phyloP scores from a whole-genome alignment of 1,140 invertebrate genomes.

The Saccostrea glomerata region DNA sequence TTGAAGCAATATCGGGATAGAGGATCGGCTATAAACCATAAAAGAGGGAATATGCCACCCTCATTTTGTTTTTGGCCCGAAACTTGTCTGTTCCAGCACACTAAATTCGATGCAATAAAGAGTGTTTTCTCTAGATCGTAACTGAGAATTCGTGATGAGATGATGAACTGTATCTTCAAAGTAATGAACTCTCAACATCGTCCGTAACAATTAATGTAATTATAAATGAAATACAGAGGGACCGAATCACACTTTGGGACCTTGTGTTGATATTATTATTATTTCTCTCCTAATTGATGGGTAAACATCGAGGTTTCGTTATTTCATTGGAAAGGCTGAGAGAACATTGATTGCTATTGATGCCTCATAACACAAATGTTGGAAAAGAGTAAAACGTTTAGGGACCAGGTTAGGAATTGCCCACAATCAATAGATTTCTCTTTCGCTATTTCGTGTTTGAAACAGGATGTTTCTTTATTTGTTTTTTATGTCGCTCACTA shows the following conservation, averaged over 20 bases:
- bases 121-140: background rate
- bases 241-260: background rate
- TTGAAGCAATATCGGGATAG: background rate
- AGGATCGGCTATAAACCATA: background rate
- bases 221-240: conserved; percentile 1
- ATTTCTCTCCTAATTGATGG: background rate
- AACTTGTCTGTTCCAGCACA: background rate
- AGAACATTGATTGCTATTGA: background rate
- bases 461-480: background rate
- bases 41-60: background rate
- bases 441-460: background rate
- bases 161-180: background rate
- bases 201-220: conserved; percentile 19
- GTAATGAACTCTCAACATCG: background rate
- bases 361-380: background rate
- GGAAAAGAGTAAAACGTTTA: background rate
- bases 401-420: background rate
- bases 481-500: background rate
- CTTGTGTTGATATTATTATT: background rate
- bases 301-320: conserved; percentile 2
- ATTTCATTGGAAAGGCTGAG: conserved; percentile 11
- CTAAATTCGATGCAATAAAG: background rate
- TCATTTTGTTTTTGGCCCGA: background rate
- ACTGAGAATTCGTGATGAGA: background rate
- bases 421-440: conserved; percentile 2